A percentile compares a stretch with the other conserved stretches of the same genome.
phyloP scores from a whole-genome alignment of 2,888 invertebrate species.

The Rhagonycha lutea region DNA sequence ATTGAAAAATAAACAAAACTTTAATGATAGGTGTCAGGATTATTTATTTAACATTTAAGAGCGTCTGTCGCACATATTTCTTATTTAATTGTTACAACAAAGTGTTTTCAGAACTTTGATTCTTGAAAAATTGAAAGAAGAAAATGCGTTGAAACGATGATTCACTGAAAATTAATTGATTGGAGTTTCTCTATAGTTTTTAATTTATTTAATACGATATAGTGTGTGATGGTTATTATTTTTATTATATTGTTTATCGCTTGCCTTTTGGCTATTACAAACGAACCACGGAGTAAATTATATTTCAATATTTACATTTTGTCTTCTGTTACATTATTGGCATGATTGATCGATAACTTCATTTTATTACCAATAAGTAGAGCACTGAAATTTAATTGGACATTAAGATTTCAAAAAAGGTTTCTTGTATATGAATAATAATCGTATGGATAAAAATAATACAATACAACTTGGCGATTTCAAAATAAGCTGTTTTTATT shows the following conservation, averaged over 20 bases:
- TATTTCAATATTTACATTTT: neutral
- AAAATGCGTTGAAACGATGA: neutral
- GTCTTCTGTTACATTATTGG: neutral
- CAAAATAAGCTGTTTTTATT: too few species aligned
- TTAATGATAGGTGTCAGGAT: neutral
- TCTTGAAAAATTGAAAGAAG: neutral
- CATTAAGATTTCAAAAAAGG: neutral
- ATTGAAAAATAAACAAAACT: neutral
- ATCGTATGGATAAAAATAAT: too few species aligned
- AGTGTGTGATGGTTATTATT: neutral
- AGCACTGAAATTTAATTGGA: neutral
- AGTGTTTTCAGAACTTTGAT: neutral
- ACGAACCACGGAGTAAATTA: neutral
- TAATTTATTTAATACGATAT: neutral
- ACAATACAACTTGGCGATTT: too few species aligned
- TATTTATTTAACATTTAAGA: neutral
- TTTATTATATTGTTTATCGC: neutral
- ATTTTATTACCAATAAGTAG: neutral
- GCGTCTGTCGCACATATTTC: neutral
- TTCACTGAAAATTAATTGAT: neutral
- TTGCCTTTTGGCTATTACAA: neutral
- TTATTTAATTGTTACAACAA: neutral
- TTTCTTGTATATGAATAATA: neutral
- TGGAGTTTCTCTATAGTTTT: neutral
- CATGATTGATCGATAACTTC: neutral